Base-by-base conservation (phyloP, 1,140 invertebrate species). In the Drosophila suzukii region DNA sequence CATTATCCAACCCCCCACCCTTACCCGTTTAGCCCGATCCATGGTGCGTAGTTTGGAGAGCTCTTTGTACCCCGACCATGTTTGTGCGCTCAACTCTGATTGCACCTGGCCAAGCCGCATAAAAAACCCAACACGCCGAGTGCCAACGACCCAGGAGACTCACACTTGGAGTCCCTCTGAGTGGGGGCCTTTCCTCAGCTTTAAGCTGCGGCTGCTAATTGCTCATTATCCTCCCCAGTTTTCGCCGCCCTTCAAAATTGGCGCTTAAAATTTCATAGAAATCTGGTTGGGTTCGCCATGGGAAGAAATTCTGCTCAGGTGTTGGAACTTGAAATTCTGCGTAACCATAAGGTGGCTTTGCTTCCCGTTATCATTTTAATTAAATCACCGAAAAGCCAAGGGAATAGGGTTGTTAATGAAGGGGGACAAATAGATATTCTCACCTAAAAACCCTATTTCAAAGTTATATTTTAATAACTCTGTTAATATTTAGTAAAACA, bases 101-200 rank as follows among this genome's bases (percentile, higher is more conserved):
- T 88, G 83, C 82, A 85, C 67, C 83, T 82, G 78, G 68, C 66
- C 65, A 58, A 75, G 82, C 49, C 27, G 30, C 49, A 51, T 24
- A 47, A 20, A 47, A 47, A 47, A 43, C 49, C 12, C 27, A 32
- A 34, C 49, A n/a, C 47, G 62, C 27, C 34, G 46, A 71, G 68
- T 71, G 67, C 51, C 68, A 72, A 71, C 68, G 68, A 72, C 68
- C 68, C 68, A 71, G 44, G 68, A 49, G 68, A 36, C 43, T 15
- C 67, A 30, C 63, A 32, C 43, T 15, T 24, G 30, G 27, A 32
- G 24, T n/a, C 38, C 4, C 41, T 6, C 41, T 56, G 41, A 15
- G 36, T 10, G 61, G 4, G 4, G 15, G 6, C 4, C 10, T n/a
- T 32, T 10, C 24, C 13, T 12, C 65, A 12, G 60, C 65, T 49